Percentiles rank a stretch among this genome's conserved stretches.
Conservation (phyloP, 2,113 vertebrate species). For the Lampris incognitus region DNA sequence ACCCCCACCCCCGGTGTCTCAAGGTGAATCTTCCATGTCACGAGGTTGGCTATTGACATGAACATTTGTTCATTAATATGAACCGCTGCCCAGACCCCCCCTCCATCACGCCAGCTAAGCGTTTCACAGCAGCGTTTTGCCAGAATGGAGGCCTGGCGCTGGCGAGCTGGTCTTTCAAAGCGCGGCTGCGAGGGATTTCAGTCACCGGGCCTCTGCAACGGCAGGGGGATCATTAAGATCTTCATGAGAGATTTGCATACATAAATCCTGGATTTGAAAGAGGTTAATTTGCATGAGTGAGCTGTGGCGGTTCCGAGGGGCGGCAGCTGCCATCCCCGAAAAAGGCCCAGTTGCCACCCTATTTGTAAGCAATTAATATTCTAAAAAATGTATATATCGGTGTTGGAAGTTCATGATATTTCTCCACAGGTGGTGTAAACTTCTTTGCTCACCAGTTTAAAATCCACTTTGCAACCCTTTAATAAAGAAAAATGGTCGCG, state of each 20-base stretch:
- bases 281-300: slow-evolving; percentile 41
- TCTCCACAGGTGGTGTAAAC: no score
- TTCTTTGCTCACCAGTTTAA: no score
- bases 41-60: slow-evolving; percentile 37
- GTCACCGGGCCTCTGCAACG: slow-evolving; percentile 34
- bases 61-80: slow-evolving; percentile 47
- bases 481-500: no score
- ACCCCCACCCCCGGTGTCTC: slow-evolving; percentile 4
- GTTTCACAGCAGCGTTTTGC: slow-evolving; percentile 54
- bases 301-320: no score
- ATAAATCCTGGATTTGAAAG: slow-evolving; percentile 28
- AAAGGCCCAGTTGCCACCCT: no score
- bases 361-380: no score
- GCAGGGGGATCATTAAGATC: slow-evolving; percentile 50
- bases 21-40: slow-evolving; percentile 25
- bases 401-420: no score
- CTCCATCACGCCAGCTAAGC: slow-evolving; percentile 37
- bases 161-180: slow-evolving; percentile 37
- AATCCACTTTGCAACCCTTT: no score
- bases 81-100: slow-evolving; percentile 24
- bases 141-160: not conserved
- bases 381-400: no score
- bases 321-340: no score
- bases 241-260: slow-evolving; percentile 47
- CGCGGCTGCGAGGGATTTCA: slow-evolving; percentile 46